Evolutionary conservation across 2,113 vertebrate species (phyloP).

Genomic region (Sturnira hondurensis): DNA sequence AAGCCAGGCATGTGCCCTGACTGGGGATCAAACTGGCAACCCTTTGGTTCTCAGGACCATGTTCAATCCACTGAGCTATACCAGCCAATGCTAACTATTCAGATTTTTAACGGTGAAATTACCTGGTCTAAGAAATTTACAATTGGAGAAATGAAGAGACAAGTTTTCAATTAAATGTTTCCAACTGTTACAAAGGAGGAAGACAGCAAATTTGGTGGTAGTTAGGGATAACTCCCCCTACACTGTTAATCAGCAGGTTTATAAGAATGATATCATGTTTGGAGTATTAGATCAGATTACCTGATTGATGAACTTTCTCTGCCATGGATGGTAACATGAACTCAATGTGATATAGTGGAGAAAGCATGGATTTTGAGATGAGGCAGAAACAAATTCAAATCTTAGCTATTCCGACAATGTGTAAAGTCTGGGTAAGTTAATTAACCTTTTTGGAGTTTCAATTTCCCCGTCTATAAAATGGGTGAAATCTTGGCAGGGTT

Average conservation of each 20-base stretch:
- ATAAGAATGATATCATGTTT: background rate
- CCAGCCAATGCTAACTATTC: background rate
- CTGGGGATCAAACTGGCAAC: no score
- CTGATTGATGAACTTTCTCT: background rate
- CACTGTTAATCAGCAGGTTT: background rate
- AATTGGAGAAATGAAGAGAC: background rate
- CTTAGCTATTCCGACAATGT: background rate
- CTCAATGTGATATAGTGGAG: background rate
- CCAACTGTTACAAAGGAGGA: background rate
- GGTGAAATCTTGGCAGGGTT: background rate
- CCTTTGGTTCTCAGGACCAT: no score
- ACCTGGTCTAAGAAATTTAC: background rate
- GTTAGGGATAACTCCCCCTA: background rate
- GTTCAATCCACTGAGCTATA: no score
- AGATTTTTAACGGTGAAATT: conserved; percentile 21
- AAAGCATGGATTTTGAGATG: background rate
- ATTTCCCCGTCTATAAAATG: conserved; percentile 11
- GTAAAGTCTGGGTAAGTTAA: background rate
- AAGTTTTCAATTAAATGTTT: conserved; percentile 34
- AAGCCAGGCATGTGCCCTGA: no score
- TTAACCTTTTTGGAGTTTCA: conserved; percentile 36
- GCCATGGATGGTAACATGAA: background rate
- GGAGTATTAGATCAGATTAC: background rate
- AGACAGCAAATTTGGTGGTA: background rate
- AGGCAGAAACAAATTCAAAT: conserved; percentile 2